A percentile compares a stretch with the other conserved stretches of the same genome.
These are phyloP conservation scores for Schizotus pectinicornis DNA, from an alignment of 2,888 invertebrate species.

Conservation along the genomic window DNA sequence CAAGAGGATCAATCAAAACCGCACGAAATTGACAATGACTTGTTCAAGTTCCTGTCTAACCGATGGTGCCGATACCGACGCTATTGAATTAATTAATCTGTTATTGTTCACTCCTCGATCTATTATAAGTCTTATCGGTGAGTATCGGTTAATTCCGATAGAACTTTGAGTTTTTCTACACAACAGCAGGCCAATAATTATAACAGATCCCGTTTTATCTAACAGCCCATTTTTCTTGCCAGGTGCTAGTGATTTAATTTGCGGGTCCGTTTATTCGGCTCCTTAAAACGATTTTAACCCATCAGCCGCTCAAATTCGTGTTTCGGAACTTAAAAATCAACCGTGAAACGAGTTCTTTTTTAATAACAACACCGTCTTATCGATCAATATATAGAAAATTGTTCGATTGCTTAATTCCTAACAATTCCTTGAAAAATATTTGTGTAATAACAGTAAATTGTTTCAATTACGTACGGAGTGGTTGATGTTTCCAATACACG, in stretches of 20 bases:
- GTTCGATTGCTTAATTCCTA: no score
- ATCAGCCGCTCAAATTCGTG: slow-evolving; percentile 1
- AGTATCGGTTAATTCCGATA: slow-evolving; percentile 22
- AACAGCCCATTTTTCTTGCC: slow-evolving; percentile 30
- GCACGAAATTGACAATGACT: neutral
- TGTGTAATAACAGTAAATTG: neutral
- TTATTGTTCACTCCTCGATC: slow-evolving; percentile 18
- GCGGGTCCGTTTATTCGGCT: slow-evolving; percentile 23
- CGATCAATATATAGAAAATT: no score
- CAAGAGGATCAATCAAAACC: neutral
- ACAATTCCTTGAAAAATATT: no score
- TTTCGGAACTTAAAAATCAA: slow-evolving; percentile 19
- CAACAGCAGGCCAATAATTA: slow-evolving; percentile 31
- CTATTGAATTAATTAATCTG: slow-evolving; percentile 22
- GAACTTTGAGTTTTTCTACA: slow-evolving; percentile 18
- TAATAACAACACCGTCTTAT: no score
- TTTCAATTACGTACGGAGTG: slow-evolving; percentile 10
- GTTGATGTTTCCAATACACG: slow-evolving; percentile 19
- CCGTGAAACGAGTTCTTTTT: slow-evolving; percentile 4
- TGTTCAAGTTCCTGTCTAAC: neutral
- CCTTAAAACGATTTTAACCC: slow-evolving; percentile 21
- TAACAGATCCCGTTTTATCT: slow-evolving; percentile 26
- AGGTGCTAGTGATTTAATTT: slow-evolving; percentile 33
- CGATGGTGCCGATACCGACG: neutral
- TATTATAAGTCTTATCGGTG: slow-evolving; percentile 20